These are phyloP conservation scores for Ia io DNA, from an alignment of 2,113 vertebrate genomes.

Conservation along the genomic window DNA sequence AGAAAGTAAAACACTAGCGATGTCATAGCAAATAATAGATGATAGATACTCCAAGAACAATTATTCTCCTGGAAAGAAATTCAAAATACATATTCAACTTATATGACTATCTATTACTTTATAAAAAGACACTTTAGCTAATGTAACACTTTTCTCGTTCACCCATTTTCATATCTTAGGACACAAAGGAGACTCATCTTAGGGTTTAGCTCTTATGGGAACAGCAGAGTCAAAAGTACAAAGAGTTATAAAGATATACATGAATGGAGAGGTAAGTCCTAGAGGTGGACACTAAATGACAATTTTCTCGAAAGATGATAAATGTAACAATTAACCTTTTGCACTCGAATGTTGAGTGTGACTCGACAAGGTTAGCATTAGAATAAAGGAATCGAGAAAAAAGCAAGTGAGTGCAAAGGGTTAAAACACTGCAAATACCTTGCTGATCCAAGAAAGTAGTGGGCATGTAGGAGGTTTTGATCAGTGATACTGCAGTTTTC, in stretches of 20 bases:
- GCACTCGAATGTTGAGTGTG: too few relatives aligned
- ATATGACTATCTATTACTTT: neutral
- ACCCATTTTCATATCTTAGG: neutral
- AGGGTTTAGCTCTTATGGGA: neutral
- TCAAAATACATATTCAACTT: neutral
- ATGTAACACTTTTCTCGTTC: neutral
- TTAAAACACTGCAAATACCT: neutral
- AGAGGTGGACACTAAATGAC: neutral
- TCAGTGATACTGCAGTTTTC: fast-evolving
- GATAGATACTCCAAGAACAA: neutral
- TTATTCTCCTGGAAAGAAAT: neutral
- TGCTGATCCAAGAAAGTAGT: neutral
- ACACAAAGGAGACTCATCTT: neutral
- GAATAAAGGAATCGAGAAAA: too few relatives aligned
- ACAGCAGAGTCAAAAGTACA: neutral
- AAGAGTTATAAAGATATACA: neutral
- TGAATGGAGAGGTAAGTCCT: neutral
- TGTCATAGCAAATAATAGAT: neutral
- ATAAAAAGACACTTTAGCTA: neutral
- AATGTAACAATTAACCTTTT: neutral
- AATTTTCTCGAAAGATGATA: neutral
- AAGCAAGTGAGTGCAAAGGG: too few relatives aligned
- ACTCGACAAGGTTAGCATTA: too few relatives aligned
- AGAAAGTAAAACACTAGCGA: neutral
- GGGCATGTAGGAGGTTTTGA: neutral